Conservation (phyloP, 1,140 invertebrate genomes). For the Nephila pilipes region DNA sequence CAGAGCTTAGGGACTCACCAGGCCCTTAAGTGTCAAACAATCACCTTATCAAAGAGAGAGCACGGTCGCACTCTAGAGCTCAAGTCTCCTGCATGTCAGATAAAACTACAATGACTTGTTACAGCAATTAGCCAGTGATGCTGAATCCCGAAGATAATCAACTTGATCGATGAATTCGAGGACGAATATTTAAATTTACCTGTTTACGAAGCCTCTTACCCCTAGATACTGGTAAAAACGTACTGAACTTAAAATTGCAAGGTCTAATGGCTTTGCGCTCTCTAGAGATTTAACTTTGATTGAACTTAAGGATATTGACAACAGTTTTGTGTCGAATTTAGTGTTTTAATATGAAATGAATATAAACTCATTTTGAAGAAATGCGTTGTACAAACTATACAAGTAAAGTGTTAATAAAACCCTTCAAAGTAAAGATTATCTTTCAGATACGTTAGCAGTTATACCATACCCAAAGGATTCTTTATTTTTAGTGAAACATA, state of each 20-base stretch:
- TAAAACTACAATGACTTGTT: conserved; percentile 65
- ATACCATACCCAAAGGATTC: too few relatives aligned
- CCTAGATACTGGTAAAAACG: not conserved
- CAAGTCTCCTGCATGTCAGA: not conserved
- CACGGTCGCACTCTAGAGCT: conserved; percentile 19
- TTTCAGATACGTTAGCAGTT: too few relatives aligned
- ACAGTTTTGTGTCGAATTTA: too few relatives aligned
- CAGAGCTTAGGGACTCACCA: conserved; percentile 35
- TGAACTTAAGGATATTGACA: too few relatives aligned
- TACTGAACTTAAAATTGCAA: not conserved
- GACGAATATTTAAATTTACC: not conserved
- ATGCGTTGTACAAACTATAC: too few relatives aligned
- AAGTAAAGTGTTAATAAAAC: too few relatives aligned
- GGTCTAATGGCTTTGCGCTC: too few relatives aligned
- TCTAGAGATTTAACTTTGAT: too few relatives aligned
- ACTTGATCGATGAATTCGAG: conserved; percentile 18
- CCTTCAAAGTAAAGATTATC: too few relatives aligned
- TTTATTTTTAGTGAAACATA: too few relatives aligned
- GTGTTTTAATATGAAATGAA: too few relatives aligned
- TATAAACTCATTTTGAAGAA: too few relatives aligned
- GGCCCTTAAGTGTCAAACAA: conserved; percentile 65
- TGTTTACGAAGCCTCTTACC: not conserved
- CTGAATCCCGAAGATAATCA: conserved; percentile 63
- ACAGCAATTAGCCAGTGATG: conserved; percentile 48
- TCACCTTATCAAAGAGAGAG: conserved; percentile 62